Evolutionary conservation across 2,113 vertebrate genomes (phyloP).

Genomic region (Phyllopteryx taeniolatus): DNA sequence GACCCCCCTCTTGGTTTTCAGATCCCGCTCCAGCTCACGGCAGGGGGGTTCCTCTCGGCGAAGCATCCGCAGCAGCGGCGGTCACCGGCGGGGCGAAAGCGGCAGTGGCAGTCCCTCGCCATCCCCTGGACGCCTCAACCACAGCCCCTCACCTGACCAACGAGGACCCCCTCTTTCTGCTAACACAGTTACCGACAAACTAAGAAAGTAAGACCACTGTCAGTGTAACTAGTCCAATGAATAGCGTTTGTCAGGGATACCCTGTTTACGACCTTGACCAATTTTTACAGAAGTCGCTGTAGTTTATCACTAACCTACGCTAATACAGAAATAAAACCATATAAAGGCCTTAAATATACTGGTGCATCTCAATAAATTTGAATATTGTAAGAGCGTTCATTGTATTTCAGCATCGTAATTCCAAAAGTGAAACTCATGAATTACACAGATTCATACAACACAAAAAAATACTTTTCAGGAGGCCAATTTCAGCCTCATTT

Average conservation of each 20-base stretch:
- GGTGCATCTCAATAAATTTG: too few relatives aligned
- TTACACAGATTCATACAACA: too few relatives aligned
- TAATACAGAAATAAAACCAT: too few relatives aligned
- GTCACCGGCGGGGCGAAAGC: slow-evolving; percentile 71
- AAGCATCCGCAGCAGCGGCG: slow-evolving; percentile 67
- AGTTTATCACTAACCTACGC: too few relatives aligned
- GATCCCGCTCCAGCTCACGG: slow-evolving; percentile 80
- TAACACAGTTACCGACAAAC: slow-evolving; percentile 79
- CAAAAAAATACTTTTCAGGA: too few relatives aligned
- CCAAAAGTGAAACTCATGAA: too few relatives aligned
- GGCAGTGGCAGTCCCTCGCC: slow-evolving; percentile 77
- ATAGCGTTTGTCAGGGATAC: too few relatives aligned
- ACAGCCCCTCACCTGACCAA: slow-evolving; percentile 76
- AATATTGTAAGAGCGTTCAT: too few relatives aligned
- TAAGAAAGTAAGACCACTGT: slow-evolving; percentile 84
- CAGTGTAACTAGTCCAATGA: neutral
- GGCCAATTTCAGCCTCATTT: too few relatives aligned
- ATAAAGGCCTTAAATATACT: neutral
- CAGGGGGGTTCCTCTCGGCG: slow-evolving; percentile 77
- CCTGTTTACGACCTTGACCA: neutral
- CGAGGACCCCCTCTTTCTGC: slow-evolving; percentile 70
- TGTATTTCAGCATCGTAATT: too few relatives aligned
- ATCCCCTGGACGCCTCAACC: slow-evolving; percentile 70
- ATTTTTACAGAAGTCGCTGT: neutral
- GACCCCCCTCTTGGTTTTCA: slow-evolving; percentile 17